A percentile compares a stretch with the other conserved stretches of the same genome.
Evolutionary conservation across 2,797 vertebrate species (phyloP).

Genomic region (Taenioides sp.): DNA sequence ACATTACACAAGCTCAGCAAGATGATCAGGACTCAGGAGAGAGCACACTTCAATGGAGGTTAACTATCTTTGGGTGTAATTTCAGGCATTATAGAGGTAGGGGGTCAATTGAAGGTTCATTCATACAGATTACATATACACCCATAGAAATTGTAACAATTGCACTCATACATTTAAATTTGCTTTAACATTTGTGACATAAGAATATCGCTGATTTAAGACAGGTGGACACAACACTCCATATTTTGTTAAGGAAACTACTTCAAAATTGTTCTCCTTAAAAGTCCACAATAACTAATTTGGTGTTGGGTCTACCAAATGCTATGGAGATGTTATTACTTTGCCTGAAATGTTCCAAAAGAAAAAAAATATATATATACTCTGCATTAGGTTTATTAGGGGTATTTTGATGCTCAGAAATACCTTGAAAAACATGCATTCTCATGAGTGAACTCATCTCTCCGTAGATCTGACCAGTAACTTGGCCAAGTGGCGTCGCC

Average conservation of each 20-base stretch:
- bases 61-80: constrained; percentile 28
- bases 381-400: not conserved
- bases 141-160: not conserved
- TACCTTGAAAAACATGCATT: not conserved
- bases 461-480: not conserved
- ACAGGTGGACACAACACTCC: not conserved
- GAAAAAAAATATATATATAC: not conserved
- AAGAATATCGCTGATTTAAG: not conserved
- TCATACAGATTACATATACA: not conserved
- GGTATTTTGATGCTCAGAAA: not conserved
- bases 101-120: not conserved
- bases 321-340: not conserved
- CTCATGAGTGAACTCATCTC: not conserved
- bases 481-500: not conserved
- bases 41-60: constrained; percentile 25
- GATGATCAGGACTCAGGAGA: constrained; percentile 1
- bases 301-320: not conserved
- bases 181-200: not conserved
- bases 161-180: not conserved
- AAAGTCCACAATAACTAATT: not conserved
- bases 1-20: constrained; percentile 1
- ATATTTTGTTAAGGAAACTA: not conserved
- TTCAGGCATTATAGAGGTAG: not conserved
- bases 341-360: not conserved
- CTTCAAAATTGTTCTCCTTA: too few species aligned